Percentiles rank a stretch among this genome's conserved stretches.
Evolutionary conservation across 2,113 vertebrate species (phyloP).

Genomic region (Cyanistes caeruleus): DNA sequence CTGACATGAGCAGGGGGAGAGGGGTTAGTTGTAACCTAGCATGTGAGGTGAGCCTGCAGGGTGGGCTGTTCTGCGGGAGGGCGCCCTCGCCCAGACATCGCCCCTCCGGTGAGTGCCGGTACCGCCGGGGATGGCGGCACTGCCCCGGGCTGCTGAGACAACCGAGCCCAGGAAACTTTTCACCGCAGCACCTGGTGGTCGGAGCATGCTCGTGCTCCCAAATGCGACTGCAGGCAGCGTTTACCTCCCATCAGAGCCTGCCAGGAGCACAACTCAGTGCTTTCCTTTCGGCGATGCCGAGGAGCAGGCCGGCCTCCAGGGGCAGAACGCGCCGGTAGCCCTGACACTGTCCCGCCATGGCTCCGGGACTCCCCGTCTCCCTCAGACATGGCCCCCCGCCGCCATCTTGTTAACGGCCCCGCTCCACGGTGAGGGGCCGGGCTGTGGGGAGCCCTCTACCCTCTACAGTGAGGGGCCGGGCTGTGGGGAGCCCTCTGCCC

Average conservation of each 20-base stretch:
- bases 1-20: accelerated
- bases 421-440: too few relatives aligned
- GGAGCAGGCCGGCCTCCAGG: neutral
- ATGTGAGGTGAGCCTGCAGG: accelerated
- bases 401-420: neutral
- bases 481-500: too few relatives aligned
- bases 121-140: too few relatives aligned
- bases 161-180: neutral
- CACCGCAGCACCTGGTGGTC: neutral
- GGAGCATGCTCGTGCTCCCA: accelerated
- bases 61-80: accelerated
- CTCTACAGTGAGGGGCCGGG: neutral
- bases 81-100: accelerated
- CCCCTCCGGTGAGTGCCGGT: accelerated
- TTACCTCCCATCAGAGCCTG: neutral
- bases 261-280: accelerated
- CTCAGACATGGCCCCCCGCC: neutral
- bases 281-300: neutral
- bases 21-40: accelerated
- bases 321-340: neutral
- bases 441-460: too few relatives aligned
- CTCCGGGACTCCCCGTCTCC: accelerated
- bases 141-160: neutral
- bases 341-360: neutral
- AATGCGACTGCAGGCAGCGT: too few relatives aligned